Evolutionary conservation across 2,888 invertebrate genomes (phyloP), one percentile per base, ranked within the genome.

Genomic region (Perdita meconis): DNA sequence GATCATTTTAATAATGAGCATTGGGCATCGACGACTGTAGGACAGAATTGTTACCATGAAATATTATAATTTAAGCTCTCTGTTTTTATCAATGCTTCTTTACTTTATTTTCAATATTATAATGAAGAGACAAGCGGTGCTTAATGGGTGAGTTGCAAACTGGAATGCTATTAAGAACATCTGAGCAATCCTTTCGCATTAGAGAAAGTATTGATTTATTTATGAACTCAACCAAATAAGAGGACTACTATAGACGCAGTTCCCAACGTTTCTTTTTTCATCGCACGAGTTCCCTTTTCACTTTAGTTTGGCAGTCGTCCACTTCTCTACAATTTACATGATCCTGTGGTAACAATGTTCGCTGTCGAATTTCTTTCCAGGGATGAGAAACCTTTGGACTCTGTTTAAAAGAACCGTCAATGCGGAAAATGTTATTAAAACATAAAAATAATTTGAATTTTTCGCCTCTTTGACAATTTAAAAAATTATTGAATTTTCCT

Each of bases 321-420:
- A 76, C 68, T 36, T 67, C 36, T 24, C 26, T 38, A 38, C 78
- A 71, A 82, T 82, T 82, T 82, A 75, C 81, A 84, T 84, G 81
- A 84, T 81, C 73, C 65, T 71, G 63, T 36, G 55, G 63, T 68
- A 81, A 78, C 68, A 78, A 80, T 68, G 80, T 78, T 80, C 75
- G 53, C 64, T 6, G 65, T 30, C 70, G 74, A 79, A 75, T 66
- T 74, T 74, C 64, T 75, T 67, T 47, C 60, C 19, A 24, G 30
- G 47, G 50, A 53, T 61, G 51, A 59, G 57, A 64, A 73, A 61
- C 61, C 64, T 61, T 81, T 78, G 63, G 73, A 34, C 4, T n/a
- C 24, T 19, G 24, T 34, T 65, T 71, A 65, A 77, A 22, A 47
- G 38, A 56, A 36, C 53, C 70, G 59, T 38, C 67, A 34, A 30